Evolutionary conservation across 2,113 vertebrate species (phyloP), one percentile per base, ranked within the genome.

Genomic region (Hippocampus zosterae): DNA sequence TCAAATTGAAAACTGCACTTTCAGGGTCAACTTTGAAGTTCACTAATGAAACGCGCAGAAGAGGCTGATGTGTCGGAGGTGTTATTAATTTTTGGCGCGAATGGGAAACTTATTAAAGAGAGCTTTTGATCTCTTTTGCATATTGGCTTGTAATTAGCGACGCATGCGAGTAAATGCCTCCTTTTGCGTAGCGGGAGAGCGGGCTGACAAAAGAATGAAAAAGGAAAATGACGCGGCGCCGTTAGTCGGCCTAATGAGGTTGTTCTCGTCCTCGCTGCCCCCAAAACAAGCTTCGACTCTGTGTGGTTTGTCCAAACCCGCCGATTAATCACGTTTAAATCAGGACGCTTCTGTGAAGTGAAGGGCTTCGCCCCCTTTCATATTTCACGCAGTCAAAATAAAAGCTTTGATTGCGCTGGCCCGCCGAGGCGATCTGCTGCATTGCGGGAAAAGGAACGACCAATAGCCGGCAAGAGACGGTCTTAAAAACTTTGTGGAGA

Each of bases 111-210:
- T 76, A 76, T 84, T 84, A 70, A 79, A 80, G 6, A 27, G 37
- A 74, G 70, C 69, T 86, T 85, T 75, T 86, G 77, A 82, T 86
- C 70, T 82, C 65, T 75, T 88, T 83, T 83, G 80, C 84, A 81
- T 79, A 78, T 88, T 84, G 75, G 77, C 56, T 42, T 74, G 73
- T 89, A 82, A 84, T 85, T 87, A 84, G 70, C 56, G 27, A 59
- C 62, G 56, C 69, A 72, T 1, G 0, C 42, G 62, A 64, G 72
- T 75, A 88, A 88, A 87, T 79, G 80, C 75, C 70, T 83, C 68
- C 79, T 90, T 87, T 88, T 46, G 86, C 80, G 86, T 87, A 85
- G 89, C 78, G 75, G 61, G 87, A 53, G 66, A 61, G 68, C 79
- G 73, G 60, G 50, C 44, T 50, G 11, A 56, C 64, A 67, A 60